Base-by-base conservation (phyloP, 2,888 invertebrate species). In the Hylaea fasciaria region DNA sequence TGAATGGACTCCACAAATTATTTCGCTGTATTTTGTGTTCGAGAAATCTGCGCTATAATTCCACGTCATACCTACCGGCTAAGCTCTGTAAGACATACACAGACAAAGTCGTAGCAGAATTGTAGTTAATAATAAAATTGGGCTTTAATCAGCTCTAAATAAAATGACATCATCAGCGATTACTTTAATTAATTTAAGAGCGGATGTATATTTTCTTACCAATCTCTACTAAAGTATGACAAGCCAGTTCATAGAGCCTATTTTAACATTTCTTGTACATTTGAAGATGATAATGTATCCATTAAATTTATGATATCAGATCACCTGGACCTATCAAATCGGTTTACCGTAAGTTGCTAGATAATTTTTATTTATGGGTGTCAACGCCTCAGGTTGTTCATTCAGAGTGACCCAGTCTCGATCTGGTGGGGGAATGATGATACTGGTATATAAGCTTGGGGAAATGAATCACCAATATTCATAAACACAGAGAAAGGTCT, bases 361-460 rank as follows among this genome's bases (percentile, higher is more conserved):
- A 81, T 80, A 79, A 81, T 83, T 82, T 79, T 81, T 76, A 77
- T 80, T 84, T 85, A 84, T 80, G 82, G 81, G 82, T 87, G 85
- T 86, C 85, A 84, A 83, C 84, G 82, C 81, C 84, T 82, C 76
- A 76, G 73, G 75, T 67, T 79, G 77, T 75, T 74, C 71, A 77
- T 75, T 74, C 71, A 77, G 77, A 71, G 74, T 85, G 83, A 86
- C 86, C 85, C 76, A 84, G 79, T 83, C 76, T 72, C 65, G 59
- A 51, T 50, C 64, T 74, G 79, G 88, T 85, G 88, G 91, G 87
- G 83, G 65, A 75, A 78, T 77, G 73, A 76, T 77, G 69, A 78
- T 77, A 76, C 73, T 77, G 74, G 84, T 91, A 91, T 91, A 91
- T 84, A 91, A 85, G 78, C 80, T 71, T 78, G 76, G 80, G 81